Evolutionary conservation across 1,140 invertebrate genomes (phyloP), one percentile per base, ranked within the genome.

Genomic region (Carposina sasakii): DNA sequence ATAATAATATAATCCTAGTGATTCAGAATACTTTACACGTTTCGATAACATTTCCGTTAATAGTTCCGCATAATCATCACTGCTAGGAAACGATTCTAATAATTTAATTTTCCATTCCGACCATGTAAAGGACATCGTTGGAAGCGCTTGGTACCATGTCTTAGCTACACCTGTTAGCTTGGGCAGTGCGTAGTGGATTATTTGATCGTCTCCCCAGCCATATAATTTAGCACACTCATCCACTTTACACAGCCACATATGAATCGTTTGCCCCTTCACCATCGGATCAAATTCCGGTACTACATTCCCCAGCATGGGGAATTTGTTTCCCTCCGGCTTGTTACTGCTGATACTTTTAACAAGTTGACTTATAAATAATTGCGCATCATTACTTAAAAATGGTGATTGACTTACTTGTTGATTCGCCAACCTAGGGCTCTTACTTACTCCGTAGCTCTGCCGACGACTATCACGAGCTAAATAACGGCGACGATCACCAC

Each of bases 261-360:
- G 16, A 20, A 61, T 48, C 12, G 51, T 49, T 41, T 57, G 54
- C 0, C 33, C 45, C 28, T 61, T 54, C 13, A 36, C 21, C 54
- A 60, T 58, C 1, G 57, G 55, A 36, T 60, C 59, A 55, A 66
- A 65, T n/a, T 61, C 54, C 4, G 63, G 59, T 31, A 65, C 45
- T 12, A 65, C 58, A 41, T 65, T 65, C 6, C 47, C 50, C 39
- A 55, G 22, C 43, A 51, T 41, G 15, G 57, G 49, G 36, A 60
- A 60, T 36, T 51, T 53, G 34, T 56, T 53, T 2, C 57, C 47
- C 9, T 54, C 48, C 0, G 45, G 46, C 4, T 43, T 37, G 28
- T 19, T 55, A 43, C 39, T 33, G 15, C 3, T n/a, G 36, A 55
- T 43, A 6, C 48, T 31, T 39, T 52, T 50, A 9, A 55, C 26